Evolutionary conservation across 1,140 invertebrate species (phyloP), one percentile per base, ranked within the genome.

Genomic region (Zaprionus vittiger): DNA sequence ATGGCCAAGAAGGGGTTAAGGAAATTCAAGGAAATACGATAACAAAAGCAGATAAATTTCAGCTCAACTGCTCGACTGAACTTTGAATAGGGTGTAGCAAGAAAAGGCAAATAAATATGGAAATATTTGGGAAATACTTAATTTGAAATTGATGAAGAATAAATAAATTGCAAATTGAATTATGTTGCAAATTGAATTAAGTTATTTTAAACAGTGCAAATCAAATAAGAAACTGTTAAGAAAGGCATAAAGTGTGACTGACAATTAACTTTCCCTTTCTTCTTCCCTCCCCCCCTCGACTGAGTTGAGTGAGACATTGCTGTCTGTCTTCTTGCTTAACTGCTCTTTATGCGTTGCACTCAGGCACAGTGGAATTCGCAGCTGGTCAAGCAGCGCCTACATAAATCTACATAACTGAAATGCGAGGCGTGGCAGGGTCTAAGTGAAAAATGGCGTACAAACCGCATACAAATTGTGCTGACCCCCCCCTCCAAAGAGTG

Each of bases 371-470:
- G 77, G 57, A 11, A 80, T 7, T 7, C 41, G 7, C n/a, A 7
- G 41, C 2, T 22, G 56, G 20, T 22, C 31, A 63, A 55, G 38
- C 56, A 55, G 47, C 65, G 61, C 73, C 57, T 24, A 52, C 15
- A 85, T 85, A 86, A 85, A 86, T 85, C 83, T 87, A 86, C 83
- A 87, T 86, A 86, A 85, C 68, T 77, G 57, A 67, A 75, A 71
- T 60, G 72, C 60, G 64, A 63, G 59, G 74, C 38, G 59, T 41
- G 69, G 70, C 38, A 26, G 73, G 59, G 83, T 77, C 73, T 73
- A 85, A 87, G 84, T 87, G 84, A 87, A 87, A 90, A 87, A 87
- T 87, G 81, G 84, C 85, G 62, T 72, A 87, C 84, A 89, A 87
- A 87, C 83, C 83, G 83, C 83, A 87, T 87, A 87, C 83, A 87